Base-by-base conservation (phyloP, 2,888 invertebrate genomes). In the Amorpha juglandis region DNA sequence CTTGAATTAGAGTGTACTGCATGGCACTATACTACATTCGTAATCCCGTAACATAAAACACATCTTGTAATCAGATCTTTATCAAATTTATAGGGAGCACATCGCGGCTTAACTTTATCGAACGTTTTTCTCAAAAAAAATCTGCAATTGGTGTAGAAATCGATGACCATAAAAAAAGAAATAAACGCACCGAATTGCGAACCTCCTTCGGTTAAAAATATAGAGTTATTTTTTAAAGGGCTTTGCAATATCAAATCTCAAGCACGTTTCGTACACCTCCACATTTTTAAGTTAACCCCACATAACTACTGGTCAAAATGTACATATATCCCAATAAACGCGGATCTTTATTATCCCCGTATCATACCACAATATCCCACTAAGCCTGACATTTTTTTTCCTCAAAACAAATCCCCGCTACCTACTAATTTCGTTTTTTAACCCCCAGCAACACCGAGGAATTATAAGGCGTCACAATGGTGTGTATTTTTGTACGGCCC, bases 401-500 rank as follows among this genome's bases (percentile, higher is more conserved):
- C 52, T 21, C 42, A 16, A 42, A 58, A 42, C 58, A 58, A 58
- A 58, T 58, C 58, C 58, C 16, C 58, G 58, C 38, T 19, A 19
- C 58, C 58, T 19, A 58, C 58, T 42, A 58, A 58, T 58, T 58
- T 58, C 58, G 42, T 42, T 58, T 58, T 58, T 55, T 38, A 38
- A 11, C 58, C 38, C 42, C 42, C 58, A 42, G n/a, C 38, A 35
- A 35, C 58, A 58, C 64, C 64, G 64, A 48, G 48, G 38, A 58
- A 53, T 66, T 53, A 66, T 66, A 66, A 66, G 52, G 47, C 52
- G 51, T 58, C 63, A 48, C 67, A 58, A 62, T 45, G 47, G 67
- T 66, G 72, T 69, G 72, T 74, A 75, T 78, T 78, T 77, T 78
- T 74, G 78, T 71, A 68, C 67, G 48, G 67, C 67, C 70, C 70